Evolutionary conservation across 1,140 invertebrate species (phyloP).

Genomic region (Neodiprion pinetum): DNA sequence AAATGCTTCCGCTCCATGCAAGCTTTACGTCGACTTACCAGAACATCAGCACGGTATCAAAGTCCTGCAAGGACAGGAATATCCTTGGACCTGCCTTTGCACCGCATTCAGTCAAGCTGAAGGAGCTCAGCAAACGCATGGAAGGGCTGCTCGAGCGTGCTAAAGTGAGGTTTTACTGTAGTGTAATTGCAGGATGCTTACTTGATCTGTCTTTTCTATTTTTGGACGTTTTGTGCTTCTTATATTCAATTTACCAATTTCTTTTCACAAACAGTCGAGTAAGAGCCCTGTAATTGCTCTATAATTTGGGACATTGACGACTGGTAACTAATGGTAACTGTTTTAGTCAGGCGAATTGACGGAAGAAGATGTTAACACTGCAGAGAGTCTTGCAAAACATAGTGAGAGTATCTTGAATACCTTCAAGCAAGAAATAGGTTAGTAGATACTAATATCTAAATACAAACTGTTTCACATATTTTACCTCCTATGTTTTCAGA

Average conservation of each 20-base stretch:
- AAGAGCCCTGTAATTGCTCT: too few relatives aligned
- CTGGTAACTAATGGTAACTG: not conserved
- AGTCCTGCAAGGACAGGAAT: conserved; percentile 49
- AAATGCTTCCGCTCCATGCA: conserved; percentile 42
- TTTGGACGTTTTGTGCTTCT: conserved; percentile 17
- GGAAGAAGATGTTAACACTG: conserved; percentile 35
- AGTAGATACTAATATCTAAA: conserved; percentile 51
- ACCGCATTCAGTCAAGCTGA: conserved; percentile 45
- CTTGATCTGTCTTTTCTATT: conserved; percentile 17
- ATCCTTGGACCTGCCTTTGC: conserved; percentile 37
- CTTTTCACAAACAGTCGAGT: not conserved
- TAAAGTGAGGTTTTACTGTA: conserved; percentile 46
- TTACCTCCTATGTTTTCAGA: conserved; percentile 31
- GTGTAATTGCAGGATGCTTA: not conserved
- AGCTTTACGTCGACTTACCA: conserved; percentile 50
- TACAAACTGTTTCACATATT: conserved; percentile 41
- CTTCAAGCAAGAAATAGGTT: conserved; percentile 60
- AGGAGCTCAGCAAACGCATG: conserved; percentile 51
- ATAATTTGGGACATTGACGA: too few relatives aligned
- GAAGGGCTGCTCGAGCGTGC: conserved; percentile 62
- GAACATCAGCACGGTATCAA: conserved; percentile 48
- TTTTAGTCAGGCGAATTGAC: conserved; percentile 44
- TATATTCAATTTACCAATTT: conserved; percentile 14
- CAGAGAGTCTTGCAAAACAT: conserved; percentile 38
- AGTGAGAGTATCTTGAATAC: conserved; percentile 40